Evolutionary conservation across 2,113 vertebrate species (phyloP).

Genomic region (Mandrillus leucophaeus): DNA sequence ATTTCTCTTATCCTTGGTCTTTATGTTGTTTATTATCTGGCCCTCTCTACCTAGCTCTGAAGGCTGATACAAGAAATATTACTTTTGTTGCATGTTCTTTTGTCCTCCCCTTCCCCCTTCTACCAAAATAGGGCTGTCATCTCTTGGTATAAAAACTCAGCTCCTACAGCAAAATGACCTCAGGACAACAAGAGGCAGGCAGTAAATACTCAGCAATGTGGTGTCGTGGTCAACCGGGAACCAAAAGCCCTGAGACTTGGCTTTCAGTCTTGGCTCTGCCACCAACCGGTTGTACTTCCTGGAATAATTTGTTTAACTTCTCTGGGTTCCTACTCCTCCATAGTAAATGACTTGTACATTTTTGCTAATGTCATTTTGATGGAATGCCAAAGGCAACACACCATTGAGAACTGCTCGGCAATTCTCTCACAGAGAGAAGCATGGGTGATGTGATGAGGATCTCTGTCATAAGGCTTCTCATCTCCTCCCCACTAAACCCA

Average conservation of each 20-base stretch:
- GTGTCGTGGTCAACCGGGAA: not conserved
- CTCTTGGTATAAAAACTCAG: not conserved
- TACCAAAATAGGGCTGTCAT: not conserved
- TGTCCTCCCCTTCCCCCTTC: not conserved
- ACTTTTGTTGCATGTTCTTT: not conserved
- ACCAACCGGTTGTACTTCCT: not conserved
- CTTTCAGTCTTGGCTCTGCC: not conserved
- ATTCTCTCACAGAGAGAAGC: not conserved
- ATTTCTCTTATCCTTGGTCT: not conserved
- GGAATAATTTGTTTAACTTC: not conserved
- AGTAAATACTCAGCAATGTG: not conserved
- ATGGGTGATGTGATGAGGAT: not conserved
- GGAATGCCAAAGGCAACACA: not conserved
- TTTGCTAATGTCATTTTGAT: not conserved
- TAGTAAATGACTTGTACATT: not conserved
- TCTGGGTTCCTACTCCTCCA: not conserved
- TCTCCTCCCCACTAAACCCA: not conserved
- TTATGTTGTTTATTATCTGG: not conserved
- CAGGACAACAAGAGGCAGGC: not conserved
- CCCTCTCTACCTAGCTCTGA: not conserved
- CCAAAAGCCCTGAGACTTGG: not conserved
- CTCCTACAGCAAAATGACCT: not conserved
- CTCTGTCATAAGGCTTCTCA: not conserved
- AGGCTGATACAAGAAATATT: conserved; percentile 15
- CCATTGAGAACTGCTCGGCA: no score